Percentiles rank a stretch among this genome's conserved stretches.
These are phyloP conservation scores for Tragelaphus eurycerus DNA, from an alignment of 2,797 vertebrate genomes.

Conservation along the genomic window DNA sequence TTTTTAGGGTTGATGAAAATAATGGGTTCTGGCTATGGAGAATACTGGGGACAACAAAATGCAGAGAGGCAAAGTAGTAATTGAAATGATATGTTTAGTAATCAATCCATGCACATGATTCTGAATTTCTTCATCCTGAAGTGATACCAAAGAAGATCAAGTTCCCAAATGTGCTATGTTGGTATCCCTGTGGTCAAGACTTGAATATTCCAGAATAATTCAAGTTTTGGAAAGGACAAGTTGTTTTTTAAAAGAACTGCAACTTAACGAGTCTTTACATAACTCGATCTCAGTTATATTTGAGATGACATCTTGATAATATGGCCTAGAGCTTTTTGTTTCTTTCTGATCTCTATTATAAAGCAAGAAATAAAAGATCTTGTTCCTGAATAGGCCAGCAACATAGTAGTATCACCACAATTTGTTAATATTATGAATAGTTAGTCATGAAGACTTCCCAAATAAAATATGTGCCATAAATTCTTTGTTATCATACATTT, in stretches of 20 bases:
- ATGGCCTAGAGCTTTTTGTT: conserved; percentile 34
- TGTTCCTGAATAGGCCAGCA: not conserved
- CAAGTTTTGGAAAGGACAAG: conserved; percentile 52
- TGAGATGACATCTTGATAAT: conserved; percentile 55
- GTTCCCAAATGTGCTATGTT: not conserved
- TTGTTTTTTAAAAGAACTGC: conserved; percentile 51
- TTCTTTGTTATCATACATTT: conserved; percentile 14
- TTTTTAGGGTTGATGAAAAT: conserved; percentile 49
- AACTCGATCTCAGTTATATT: conserved; percentile 36
- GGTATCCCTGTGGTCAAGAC: not conserved
- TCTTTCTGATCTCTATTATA: conserved; percentile 41
- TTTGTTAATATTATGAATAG: conserved; percentile 40
- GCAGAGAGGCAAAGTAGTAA: not conserved
- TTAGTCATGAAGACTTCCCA: conserved; percentile 3
- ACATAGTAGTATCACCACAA: not conserved
- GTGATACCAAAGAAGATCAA: not conserved
- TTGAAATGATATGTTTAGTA: not conserved
- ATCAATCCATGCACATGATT: not conserved
- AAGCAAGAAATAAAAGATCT: conserved; percentile 54
- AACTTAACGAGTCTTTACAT: conserved; percentile 49
- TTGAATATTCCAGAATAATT: conserved; percentile 42
- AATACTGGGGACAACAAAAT: not conserved
- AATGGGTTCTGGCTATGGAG: conserved; percentile 30
- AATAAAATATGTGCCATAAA: conserved; percentile 42
- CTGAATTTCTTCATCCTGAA: not conserved